phyloP scores from a whole-genome alignment of 2,888 invertebrate genomes.

The Odontomyia ornata region DNA sequence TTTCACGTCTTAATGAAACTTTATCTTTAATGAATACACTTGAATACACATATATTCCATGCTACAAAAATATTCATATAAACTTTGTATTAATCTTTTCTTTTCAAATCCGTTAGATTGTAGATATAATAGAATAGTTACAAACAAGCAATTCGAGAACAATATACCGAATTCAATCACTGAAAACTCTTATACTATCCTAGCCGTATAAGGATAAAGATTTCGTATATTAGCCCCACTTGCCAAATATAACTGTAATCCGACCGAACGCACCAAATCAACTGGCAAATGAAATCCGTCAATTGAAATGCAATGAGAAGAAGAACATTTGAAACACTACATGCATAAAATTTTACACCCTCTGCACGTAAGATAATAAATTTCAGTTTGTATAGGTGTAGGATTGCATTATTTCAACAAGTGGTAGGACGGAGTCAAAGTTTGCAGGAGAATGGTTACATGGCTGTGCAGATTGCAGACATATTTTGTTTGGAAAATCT shows the following conservation, averaged over 20 bases:
- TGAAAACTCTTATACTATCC: not conserved
- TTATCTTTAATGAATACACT: not conserved
- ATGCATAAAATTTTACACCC: not conserved
- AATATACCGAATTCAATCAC: too few relatives aligned
- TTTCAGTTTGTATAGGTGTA: conserved; percentile 22
- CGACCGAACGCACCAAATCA: conserved; percentile 26
- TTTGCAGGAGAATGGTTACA: not conserved
- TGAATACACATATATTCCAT: not conserved
- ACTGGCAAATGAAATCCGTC: conserved; percentile 19
- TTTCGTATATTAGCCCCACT: not conserved
- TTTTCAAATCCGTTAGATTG: not conserved
- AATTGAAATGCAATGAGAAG: conserved; percentile 1
- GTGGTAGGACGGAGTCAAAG: not conserved
- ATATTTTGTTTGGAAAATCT: too few relatives aligned
- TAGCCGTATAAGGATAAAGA: too few relatives aligned
- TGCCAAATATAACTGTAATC: not conserved
- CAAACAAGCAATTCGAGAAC: too few relatives aligned
- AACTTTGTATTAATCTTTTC: not conserved
- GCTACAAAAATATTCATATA: not conserved
- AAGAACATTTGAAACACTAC: conserved; percentile 30
- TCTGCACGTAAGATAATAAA: not conserved
- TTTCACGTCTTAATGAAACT: not conserved
- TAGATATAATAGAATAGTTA: too few relatives aligned
- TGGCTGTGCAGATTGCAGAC: too few relatives aligned
- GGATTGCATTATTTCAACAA: conserved; percentile 19